These are phyloP conservation scores for Pachypanchax playfairii DNA, from an alignment of 2,113 vertebrate genomes.

Conservation along the genomic window DNA sequence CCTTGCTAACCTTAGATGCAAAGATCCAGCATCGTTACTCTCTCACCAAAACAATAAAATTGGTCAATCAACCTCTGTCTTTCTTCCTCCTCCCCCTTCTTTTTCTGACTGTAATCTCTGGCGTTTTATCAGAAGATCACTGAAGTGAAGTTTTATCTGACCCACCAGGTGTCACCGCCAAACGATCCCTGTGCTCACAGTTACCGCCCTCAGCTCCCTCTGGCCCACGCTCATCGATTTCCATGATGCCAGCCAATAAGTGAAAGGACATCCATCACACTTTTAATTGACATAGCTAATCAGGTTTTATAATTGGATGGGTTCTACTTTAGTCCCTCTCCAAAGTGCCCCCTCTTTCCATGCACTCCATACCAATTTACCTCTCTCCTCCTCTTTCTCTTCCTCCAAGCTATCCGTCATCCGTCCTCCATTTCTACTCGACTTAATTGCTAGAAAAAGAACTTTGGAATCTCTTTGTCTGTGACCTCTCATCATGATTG, in stretches of 20 bases:
- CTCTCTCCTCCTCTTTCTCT: slow-evolving; percentile 25
- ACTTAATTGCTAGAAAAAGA: slow-evolving; percentile 58
- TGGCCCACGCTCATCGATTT: slow-evolving; percentile 68
- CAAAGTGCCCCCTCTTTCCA: slow-evolving; percentile 28
- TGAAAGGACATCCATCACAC: slow-evolving; percentile 83
- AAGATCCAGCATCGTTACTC: slow-evolving; percentile 53
- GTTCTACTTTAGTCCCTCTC: slow-evolving; percentile 67
- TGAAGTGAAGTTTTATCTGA: slow-evolving; percentile 76
- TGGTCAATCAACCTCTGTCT: slow-evolving; percentile 59
- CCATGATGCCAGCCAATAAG: slow-evolving; percentile 77
- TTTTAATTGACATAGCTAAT: slow-evolving; percentile 87
- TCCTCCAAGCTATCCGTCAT: slow-evolving; percentile 23
- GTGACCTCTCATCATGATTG: slow-evolving; percentile 64
- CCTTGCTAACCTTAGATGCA: slow-evolving; percentile 40
- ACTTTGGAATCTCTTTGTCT: slow-evolving; percentile 66
- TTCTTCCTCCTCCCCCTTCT: slow-evolving; percentile 22
- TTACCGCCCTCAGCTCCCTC: slow-evolving; percentile 38
- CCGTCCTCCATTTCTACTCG: slow-evolving; percentile 55
- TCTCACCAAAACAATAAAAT: slow-evolving; percentile 54
- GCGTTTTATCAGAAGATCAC: slow-evolving; percentile 75
- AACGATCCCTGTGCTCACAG: slow-evolving; percentile 53
- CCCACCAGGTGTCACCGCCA: slow-evolving; percentile 70
- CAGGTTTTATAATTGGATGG: slow-evolving; percentile 87
- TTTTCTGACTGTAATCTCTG: slow-evolving; percentile 60
- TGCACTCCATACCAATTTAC: slow-evolving; percentile 32